Conservation (phyloP, 2,797 vertebrate species). For the Centroberyx gerrardi region DNA sequence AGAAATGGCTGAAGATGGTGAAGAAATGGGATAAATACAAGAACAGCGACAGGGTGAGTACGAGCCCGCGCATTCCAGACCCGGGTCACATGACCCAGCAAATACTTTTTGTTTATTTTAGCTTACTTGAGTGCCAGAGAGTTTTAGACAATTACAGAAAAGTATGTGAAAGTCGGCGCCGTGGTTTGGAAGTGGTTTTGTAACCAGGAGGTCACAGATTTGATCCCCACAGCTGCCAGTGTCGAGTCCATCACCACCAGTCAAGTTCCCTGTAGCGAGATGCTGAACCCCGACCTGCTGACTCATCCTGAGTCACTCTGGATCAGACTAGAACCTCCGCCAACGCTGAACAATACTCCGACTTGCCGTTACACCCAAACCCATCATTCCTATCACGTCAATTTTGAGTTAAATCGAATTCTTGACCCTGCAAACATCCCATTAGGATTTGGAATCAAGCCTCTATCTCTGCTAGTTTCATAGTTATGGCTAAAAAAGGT, state of each 20-base stretch:
- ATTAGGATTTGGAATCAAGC: no score
- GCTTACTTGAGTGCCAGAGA: neutral
- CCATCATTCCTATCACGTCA: no score
- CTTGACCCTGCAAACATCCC: no score
- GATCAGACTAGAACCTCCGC: neutral
- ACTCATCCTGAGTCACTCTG: neutral
- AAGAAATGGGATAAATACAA: slow-evolving; percentile 93
- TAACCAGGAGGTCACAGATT: no score
- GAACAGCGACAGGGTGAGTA: slow-evolving; percentile 89
- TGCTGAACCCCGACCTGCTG: slow-evolving; percentile 14
- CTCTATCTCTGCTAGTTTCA: no score
- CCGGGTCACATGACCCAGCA: neutral
- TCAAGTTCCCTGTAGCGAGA: neutral
- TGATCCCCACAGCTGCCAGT: no score
- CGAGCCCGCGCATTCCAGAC: neutral
- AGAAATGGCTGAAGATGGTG: slow-evolving; percentile 95
- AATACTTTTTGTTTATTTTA: neutral
- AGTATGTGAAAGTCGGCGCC: neutral
- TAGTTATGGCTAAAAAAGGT: no score
- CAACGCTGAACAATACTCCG: neutral
- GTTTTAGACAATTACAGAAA: neutral
- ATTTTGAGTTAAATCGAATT: no score
- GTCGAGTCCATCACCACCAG: no score
- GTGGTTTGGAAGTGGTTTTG: neutral
- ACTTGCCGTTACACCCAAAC: no score